Evolutionary conservation across 2,888 invertebrate genomes (phyloP), one percentile per base, ranked within the genome.

Genomic region (Rambutsinella grinnellia): DNA sequence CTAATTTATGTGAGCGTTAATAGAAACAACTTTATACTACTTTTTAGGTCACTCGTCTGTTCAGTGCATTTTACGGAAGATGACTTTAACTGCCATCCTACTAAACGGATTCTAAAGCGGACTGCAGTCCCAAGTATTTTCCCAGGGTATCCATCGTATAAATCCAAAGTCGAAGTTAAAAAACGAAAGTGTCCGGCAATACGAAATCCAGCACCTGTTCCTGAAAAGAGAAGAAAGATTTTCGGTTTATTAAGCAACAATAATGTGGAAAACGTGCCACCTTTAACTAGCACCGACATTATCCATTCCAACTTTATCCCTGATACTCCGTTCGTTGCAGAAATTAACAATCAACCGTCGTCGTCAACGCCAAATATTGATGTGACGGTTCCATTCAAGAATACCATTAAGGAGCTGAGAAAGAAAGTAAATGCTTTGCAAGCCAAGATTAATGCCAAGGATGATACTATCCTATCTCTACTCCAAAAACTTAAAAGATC

Each of bases 101-200:
- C n/a, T 44, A 60, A 69, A 23, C 28, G n/a, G 15, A 57, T 21
- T 15, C 36, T 68, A 24, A 69, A 49, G 19, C 15, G 17, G 26
- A 26, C 28, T 23, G 53, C 56, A 8, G 28, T 62, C 54, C 70
- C 70, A 26, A 46, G 54, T 3, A 17, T 70, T 2, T 70, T 70
- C 23, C 62, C 70, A 2, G 62, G 44, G 1, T 70, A 62, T 46
- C 61, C 70, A 2, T 3, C 27, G 1, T 47, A 70, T 27, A 62
- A 62, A 28, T n/a, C n/a, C 15, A 36, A n/a, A 23, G 53, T n/a
- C 26, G 15, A 5, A 44, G 13, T 17, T 24, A 15, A 8, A 3
- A 26, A 26, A 13, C 28, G 68, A 23, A 75, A 68, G 19, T 10
- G 21, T 28, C 68, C 68, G 3, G 28, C 26, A 13, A 13, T 6